A percentile compares a stretch with the other conserved stretches of the same genome.
These are phyloP conservation scores for Streptopelia turtur DNA, from an alignment of 2,797 vertebrate genomes.

Conservation along the genomic window DNA sequence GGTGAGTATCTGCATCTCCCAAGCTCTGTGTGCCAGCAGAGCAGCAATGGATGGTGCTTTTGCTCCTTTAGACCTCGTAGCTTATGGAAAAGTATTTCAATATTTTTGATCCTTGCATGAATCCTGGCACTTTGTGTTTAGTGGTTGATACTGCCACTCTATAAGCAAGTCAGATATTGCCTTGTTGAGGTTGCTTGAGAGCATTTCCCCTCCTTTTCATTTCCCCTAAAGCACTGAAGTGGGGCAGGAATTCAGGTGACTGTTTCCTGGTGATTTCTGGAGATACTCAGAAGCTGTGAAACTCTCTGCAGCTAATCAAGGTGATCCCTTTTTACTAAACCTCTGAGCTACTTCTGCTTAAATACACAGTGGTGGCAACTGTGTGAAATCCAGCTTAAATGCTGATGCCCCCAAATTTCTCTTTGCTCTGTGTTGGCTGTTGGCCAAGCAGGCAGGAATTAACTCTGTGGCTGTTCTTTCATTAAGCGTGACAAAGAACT, in stretches of 20 bases:
- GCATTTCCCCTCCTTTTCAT: neutral
- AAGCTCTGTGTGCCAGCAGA: neutral
- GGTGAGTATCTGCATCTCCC: neutral
- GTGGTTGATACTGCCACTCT: neutral
- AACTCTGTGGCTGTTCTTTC: constrained; percentile 37
- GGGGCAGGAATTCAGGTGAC: neutral
- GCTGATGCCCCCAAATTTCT: constrained; percentile 28
- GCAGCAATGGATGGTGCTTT: neutral
- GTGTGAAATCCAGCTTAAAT: constrained; percentile 5
- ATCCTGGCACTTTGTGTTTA: neutral
- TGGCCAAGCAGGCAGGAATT: constrained; percentile 24
- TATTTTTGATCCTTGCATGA: neutral
- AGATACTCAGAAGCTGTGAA: neutral
- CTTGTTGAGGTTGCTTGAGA: neutral
- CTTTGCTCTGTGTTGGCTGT: neutral
- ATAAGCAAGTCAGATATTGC: neutral
- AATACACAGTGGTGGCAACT: neutral
- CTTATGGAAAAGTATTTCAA: neutral
- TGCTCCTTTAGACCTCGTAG: neutral
- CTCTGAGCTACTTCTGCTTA: neutral
- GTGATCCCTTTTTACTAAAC: neutral
- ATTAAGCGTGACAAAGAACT: constrained; percentile 49
- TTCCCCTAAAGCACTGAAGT: neutral
- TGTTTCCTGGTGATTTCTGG: neutral
- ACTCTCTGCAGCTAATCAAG: neutral